These are phyloP conservation scores for Entomyzon cyanotis DNA, from an alignment of 2,113 vertebrate genomes.

Conservation along the genomic window DNA sequence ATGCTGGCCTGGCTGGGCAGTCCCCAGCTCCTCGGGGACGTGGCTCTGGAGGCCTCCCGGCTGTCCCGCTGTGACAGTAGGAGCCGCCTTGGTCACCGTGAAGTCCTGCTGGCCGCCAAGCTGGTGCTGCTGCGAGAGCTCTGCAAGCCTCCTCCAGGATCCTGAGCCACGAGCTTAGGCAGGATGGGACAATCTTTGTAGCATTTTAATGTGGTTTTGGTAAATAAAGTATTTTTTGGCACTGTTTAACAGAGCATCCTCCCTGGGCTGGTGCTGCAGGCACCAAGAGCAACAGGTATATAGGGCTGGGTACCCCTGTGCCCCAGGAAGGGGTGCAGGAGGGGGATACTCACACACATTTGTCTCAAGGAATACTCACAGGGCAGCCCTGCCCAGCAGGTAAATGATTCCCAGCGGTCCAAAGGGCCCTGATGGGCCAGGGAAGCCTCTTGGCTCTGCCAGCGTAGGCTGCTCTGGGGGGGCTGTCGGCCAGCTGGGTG, in stretches of 20 bases:
- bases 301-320: background rate
- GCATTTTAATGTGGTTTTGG: background rate
- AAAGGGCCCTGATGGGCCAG: no score
- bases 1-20: background rate
- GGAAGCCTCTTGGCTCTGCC: background rate
- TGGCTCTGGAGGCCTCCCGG: background rate
- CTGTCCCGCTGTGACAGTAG: background rate
- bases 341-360: background rate
- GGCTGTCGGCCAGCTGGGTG: background rate
- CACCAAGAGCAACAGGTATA: background rate
- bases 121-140: slow-evolving; percentile 28
- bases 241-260: accelerated
- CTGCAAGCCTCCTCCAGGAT: background rate
- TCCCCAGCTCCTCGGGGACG: background rate
- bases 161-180: accelerated
- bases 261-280: background rate
- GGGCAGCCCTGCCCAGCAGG: background rate
- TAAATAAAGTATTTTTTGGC: slow-evolving; percentile 14
- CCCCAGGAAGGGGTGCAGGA: background rate
- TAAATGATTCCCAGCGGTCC: accelerated
- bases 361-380: accelerated
- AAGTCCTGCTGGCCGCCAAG: slow-evolving; percentile 1
- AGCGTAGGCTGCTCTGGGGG: accelerated
- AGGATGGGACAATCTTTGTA: background rate
- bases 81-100: background rate